Conservation (phyloP, 1,140 invertebrate genomes). For the Diabrotica undecimpunctata region DNA sequence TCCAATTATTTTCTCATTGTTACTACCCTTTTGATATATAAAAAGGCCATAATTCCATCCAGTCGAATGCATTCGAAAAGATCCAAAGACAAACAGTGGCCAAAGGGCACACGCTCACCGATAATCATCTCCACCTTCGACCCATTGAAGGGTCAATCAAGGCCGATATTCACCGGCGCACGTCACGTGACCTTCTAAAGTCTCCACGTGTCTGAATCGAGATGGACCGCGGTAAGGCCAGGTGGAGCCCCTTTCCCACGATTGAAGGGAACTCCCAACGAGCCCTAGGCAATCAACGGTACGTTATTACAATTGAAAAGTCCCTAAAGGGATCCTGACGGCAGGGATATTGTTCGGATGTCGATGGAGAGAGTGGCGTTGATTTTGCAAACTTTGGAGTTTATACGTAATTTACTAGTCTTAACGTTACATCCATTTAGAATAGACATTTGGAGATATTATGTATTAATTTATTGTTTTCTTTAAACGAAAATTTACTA, state of each 20-base stretch:
- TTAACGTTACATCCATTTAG: too few species aligned
- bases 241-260: slow-evolving; percentile 35
- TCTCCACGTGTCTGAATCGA: slow-evolving; percentile 32
- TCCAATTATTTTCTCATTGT: background rate
- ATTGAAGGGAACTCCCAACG: slow-evolving; percentile 16
- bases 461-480: too few species aligned
- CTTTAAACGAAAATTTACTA: too few species aligned
- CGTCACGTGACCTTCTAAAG: slow-evolving; percentile 33
- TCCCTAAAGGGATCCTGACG: background rate
- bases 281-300: slow-evolving; percentile 29
- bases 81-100: slow-evolving; percentile 29
- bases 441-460: too few species aligned
- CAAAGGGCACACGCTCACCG: slow-evolving; percentile 28
- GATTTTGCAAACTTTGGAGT: background rate
- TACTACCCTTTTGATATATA: background rate
- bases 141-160: slow-evolving; percentile 41
- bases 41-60: slow-evolving; percentile 15
- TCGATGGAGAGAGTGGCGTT: background rate
- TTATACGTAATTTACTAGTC: background rate
- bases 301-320: slow-evolving; percentile 29
- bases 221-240: slow-evolving; percentile 29
- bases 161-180: slow-evolving; percentile 40
- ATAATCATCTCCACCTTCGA: slow-evolving; percentile 39
- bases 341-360: background rate
- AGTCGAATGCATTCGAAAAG: slow-evolving; percentile 18